Evolutionary conservation across 2,888 invertebrate species (phyloP).

Genomic region (Drosophila koepferae): DNA sequence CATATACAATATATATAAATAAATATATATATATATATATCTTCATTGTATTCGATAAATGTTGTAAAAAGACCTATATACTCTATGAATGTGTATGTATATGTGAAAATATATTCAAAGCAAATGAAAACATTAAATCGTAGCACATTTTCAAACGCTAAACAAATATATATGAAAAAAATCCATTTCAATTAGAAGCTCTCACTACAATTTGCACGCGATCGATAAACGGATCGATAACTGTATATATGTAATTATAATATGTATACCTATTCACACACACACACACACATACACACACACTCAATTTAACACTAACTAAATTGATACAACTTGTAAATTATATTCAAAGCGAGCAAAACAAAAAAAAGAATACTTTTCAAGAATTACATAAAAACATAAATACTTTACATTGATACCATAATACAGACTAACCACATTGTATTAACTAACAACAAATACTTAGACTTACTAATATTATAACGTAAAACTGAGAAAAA

Average conservation of each 20-base stretch:
- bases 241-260: slow-evolving; percentile 74
- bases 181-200: slow-evolving; percentile 37
- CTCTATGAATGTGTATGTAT: slow-evolving; percentile 25
- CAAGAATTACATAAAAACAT: slow-evolving; percentile 47
- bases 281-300: background rate
- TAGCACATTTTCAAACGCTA: slow-evolving; percentile 40
- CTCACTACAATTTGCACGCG: slow-evolving; percentile 37
- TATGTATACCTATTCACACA: slow-evolving; percentile 27
- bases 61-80: slow-evolving; percentile 65
- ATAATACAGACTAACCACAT: slow-evolving; percentile 56
- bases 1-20: slow-evolving; percentile 31
- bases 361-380: slow-evolving; percentile 42
- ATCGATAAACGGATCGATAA: slow-evolving; percentile 14
- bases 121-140: slow-evolving; percentile 3
- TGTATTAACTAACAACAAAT: slow-evolving; percentile 61
- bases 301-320: slow-evolving; percentile 9
- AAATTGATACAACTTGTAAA: slow-evolving; percentile 40
- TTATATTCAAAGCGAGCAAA: slow-evolving; percentile 41
- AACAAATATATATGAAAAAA: slow-evolving; percentile 12
- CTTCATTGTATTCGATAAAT: slow-evolving; percentile 64
- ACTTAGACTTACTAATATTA: slow-evolving; percentile 76
- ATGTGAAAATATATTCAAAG: slow-evolving; percentile 20
- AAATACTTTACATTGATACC: slow-evolving; percentile 54
- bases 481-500: slow-evolving; percentile 66
- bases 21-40: slow-evolving; percentile 24